phyloP scores from a whole-genome alignment of 2,113 vertebrate species.

The Gymnarchus niloticus region DNA sequence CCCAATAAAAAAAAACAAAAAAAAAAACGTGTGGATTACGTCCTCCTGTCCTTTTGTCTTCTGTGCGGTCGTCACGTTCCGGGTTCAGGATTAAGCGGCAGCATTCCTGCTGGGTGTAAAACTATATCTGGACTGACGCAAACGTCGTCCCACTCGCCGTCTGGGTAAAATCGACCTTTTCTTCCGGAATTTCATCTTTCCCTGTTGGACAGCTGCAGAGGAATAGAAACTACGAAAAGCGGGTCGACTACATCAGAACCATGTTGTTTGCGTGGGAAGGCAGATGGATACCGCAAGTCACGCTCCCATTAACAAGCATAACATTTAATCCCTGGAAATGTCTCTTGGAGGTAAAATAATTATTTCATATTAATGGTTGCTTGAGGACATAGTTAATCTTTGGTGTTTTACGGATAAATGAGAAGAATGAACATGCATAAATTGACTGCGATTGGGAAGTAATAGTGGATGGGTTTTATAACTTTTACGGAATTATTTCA shows the following conservation, averaged over 20 bases:
- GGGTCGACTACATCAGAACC: neutral
- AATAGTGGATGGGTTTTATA: neutral
- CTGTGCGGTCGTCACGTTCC: neutral
- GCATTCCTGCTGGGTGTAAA: neutral
- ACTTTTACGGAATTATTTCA: neutral
- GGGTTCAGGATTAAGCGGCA: neutral
- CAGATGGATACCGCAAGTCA: neutral
- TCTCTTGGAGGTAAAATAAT: neutral
- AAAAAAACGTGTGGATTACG: neutral
- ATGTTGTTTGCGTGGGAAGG: neutral
- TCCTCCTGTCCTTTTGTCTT: neutral
- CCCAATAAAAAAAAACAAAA: conserved; percentile 22
- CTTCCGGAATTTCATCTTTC: neutral
- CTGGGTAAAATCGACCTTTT: neutral
- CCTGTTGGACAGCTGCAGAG: neutral
- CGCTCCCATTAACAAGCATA: neutral
- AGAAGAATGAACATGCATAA: neutral
- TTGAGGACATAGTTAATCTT: neutral
- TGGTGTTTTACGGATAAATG: neutral
- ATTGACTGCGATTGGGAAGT: neutral
- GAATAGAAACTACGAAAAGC: neutral
- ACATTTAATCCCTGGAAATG: neutral
- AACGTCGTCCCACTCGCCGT: neutral
- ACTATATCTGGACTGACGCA: neutral
- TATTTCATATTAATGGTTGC: neutral